Conservation (phyloP, 2,797 vertebrate species). For the Takifugu rubripes region DNA sequence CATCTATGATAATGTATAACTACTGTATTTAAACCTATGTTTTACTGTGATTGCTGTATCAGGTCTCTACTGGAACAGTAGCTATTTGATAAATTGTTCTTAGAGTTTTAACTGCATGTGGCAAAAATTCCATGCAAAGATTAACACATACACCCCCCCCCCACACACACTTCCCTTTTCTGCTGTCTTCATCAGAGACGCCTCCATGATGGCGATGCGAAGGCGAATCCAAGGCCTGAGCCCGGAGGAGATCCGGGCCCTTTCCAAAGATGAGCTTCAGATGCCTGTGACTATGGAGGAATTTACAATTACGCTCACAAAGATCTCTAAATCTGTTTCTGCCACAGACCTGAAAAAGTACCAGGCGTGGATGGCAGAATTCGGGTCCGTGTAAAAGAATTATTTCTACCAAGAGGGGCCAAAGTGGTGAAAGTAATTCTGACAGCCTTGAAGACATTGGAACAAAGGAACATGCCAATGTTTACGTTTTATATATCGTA, state of each 20-base stretch:
- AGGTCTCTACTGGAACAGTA: no score
- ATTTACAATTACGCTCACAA: constrained; percentile 92
- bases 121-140: neutral
- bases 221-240: constrained; percentile 92
- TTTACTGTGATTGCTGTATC: no score
- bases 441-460: constrained; percentile 18
- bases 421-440: constrained; percentile 10
- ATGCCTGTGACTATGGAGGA: constrained; percentile 98
- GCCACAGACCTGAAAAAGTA: constrained; percentile 95
- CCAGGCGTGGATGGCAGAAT: constrained; percentile 94
- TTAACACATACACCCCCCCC: neutral
- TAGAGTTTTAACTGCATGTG: neutral
- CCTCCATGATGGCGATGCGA: constrained; percentile 97
- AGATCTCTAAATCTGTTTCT: constrained; percentile 98
- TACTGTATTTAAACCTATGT: no score
- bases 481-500: neutral
- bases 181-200: constrained; percentile 78
- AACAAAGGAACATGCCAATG: constrained; percentile 19
- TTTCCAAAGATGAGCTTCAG: constrained; percentile 96
- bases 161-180: constrained; percentile 1
- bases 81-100: no score
- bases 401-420: constrained; percentile 4
- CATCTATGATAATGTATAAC: no score
- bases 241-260: constrained; percentile 93
- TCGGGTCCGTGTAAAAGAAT: constrained; percentile 85